Base-by-base conservation (phyloP, 2,888 invertebrate genomes). In the Chymomyza procnemis region DNA sequence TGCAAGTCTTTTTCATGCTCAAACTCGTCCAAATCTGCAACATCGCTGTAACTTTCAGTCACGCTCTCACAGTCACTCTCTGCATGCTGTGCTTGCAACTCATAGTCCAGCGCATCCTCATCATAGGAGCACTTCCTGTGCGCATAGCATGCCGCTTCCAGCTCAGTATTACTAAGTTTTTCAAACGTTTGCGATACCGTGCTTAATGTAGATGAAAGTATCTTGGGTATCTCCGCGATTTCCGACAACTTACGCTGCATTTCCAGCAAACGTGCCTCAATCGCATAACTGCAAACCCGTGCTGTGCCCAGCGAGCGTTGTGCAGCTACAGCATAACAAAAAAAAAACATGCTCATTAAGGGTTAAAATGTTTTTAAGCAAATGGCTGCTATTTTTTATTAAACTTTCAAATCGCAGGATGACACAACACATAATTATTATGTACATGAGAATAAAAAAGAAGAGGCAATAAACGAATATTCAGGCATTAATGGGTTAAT, bases 181-280 rank as follows among this genome's bases (percentile, higher is more conserved):
- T 88, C 89, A 74, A 91, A 90, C 14, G 89, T 90, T 67, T 90
- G 89, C 14, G 91, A 88, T 2, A 91, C 91, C 1, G 90, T 89
- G 75, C 89, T 89, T 71, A 91, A 75, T 3, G 91, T 91, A 2
- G 90, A 90, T 66, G 88, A 88, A 0, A 91, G 79, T 22, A 91
- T 88, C 74, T 87, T 88, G 3, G 91, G 91, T 69, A 91, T 91
- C 73, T 90, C 90, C 26, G 91, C 90, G 46, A 91, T 91, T 82
- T 91, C 90, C 22, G 90, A 88, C 14, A 91, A 67, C 65, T 91
- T 90, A n/a, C 89, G 87, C 68, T 91, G 91, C 90, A 91, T 90
- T 65, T 87, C 89, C 48, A 88, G 76, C 18, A 91, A 71, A 3
- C 90, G 89, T 71, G 88, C 78, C 79, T 91, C 90, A 64, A 91